Base-by-base conservation (phyloP, 2,797 vertebrate genomes). In the Pygocentrus nattereri region DNA sequence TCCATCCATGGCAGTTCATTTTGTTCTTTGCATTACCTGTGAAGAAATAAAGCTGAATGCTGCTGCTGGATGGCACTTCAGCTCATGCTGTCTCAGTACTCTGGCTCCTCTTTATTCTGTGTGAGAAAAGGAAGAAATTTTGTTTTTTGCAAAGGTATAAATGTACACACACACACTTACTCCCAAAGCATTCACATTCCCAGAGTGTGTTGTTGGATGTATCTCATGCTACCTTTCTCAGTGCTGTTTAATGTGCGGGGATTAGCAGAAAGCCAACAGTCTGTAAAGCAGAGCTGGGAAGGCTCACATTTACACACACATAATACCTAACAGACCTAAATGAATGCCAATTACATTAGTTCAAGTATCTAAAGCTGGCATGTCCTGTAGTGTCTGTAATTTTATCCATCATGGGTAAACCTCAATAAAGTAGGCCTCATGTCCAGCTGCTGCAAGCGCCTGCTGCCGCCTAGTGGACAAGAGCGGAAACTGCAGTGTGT, bases 261-360 rank as follows among this genome's bases (percentile, higher is more conserved):
- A 84, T 84, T 88, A 84, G 67, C 70, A 64, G 86, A 87, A 85
- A 89, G 83, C 64, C 61, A 86, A 87, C 86, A 79, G 75, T 82
- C 56, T 81, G 64, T 86, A 84, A 77, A 85, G 83, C 76, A 73
- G 71, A 77, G 79, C 81, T 27, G 74, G 50, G 44, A 73, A 70
- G 52, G 80, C 61, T 61, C 73, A 31, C 79, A 70, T 68, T 49
- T 58, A 19, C 62, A 78, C 21, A 74, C 30, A 18, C 62, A 75
- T 30, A 61, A 61, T 13, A 23, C 15, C 19, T 78, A 6, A 27
- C 23, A 62, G 3, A 30, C 44, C 19, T 31, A 59, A 27, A 54
- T 30, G 31, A 34, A 65, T 41, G 47, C 59, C 34, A 25, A 19
- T 1, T 61, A 15, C 41, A 49, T 34, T 1, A 12, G 23, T 70